These are phyloP conservation scores for Habropoda laboriosa DNA, from an alignment of 1,140 invertebrate species.

Conservation along the genomic window DNA sequence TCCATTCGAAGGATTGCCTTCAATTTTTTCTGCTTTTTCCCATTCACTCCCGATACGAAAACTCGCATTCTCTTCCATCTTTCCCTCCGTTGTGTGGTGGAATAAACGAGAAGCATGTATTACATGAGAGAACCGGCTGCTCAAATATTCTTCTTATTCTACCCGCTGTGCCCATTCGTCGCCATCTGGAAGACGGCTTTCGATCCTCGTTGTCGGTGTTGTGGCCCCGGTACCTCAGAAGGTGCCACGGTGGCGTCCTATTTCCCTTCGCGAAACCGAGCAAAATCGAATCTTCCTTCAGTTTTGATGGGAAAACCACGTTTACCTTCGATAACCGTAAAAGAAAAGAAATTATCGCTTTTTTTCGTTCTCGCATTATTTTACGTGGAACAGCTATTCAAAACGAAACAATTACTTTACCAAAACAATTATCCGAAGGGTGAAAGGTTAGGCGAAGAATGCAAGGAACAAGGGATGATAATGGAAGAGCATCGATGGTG, in stretches of 20 bases:
- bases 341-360: background rate
- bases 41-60: too few species aligned
- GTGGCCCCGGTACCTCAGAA: background rate
- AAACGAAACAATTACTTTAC: background rate
- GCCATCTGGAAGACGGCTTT: constrained; percentile 17
- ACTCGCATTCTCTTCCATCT: too few species aligned
- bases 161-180: background rate
- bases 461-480: background rate
- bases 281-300: too few species aligned
- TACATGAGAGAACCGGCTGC: too few species aligned
- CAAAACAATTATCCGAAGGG: background rate
- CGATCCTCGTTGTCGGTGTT: background rate
- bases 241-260: background rate
- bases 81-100: too few species aligned
- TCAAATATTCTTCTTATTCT: background rate
- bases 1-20: background rate
- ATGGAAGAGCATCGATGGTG: background rate
- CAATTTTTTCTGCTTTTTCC: background rate
- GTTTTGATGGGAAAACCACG: too few species aligned
- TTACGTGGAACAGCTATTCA: background rate
- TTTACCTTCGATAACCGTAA: too few species aligned
- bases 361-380: background rate
- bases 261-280: background rate
- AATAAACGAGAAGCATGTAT: background rate
- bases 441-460: too few species aligned